Base-by-base conservation (phyloP, 2,888 invertebrate species). In the Drosophila paramelanica region DNA sequence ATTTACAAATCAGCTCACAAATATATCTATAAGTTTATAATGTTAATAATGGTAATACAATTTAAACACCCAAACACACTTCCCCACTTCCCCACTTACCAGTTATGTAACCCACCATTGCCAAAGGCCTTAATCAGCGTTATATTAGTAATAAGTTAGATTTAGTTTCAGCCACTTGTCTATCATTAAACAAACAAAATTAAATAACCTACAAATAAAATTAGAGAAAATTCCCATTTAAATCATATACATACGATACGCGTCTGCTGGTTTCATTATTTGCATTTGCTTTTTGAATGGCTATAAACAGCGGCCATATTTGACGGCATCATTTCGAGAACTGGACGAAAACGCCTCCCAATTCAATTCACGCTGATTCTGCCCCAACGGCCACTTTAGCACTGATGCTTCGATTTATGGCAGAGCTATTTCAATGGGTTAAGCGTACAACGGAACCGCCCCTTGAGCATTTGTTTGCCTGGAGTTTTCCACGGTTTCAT, bases 371-470 rank as follows among this genome's bases (percentile, higher is more conserved):
- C 47, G 47, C 55, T 39, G 33, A 25, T 31, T 5, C 10, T 17
- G 42, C 57, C 66, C 58, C 67, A 50, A 60, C 39, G 74, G 49
- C 58, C 67, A 78, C 64, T 69, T 59, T 39, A 52, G 55, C 66
- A 45, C 27, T 46, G 43, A 52, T 55, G 46, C 67, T 45, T 47
- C 74, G 60, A 69, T 85, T 81, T 77, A 77, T 74, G 67, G 79
- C 55, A 17, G 39, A 47, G 38, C 60, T 42, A 36, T 67, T 77
- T 69, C 56, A 77, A 79, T 61, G 79, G 82, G 74, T 69, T 81
- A 77, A 77, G 69, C 49, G 45, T 45, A 65, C 58, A 41, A 42
- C 14, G 33, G 39, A 45, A 20, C 25, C 27, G 23, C 20, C 27
- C 50, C 36, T 31, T 25, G 14, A 33, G 20, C 36, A 57, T 33